Conservation (phyloP, 2,797 vertebrate species). For the Yasuhikotakia modesta region DNA sequence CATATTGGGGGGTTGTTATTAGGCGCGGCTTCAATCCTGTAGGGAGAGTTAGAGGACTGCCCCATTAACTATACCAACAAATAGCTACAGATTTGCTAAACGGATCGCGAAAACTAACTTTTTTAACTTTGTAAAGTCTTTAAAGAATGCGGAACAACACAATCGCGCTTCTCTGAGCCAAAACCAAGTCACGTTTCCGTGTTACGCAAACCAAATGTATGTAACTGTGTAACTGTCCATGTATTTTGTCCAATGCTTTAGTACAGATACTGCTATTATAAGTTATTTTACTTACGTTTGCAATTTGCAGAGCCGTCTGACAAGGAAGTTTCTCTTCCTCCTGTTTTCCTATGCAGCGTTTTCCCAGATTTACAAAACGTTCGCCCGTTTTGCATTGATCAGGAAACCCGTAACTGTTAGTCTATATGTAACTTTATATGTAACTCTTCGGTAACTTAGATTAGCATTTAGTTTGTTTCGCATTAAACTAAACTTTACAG, state of each 20-base stretch:
- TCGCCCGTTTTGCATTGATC: background rate
- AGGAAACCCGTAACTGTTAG: background rate
- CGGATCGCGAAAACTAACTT: background rate
- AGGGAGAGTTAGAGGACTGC: slow-evolving; percentile 29
- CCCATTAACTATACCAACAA: slow-evolving; percentile 29
- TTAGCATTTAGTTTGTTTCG: background rate
- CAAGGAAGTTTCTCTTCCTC: background rate
- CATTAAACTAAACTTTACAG: background rate
- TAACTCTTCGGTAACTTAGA: background rate
- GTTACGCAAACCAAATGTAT: background rate
- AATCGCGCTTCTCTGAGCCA: background rate
- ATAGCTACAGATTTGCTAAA: background rate
- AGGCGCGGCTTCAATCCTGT: slow-evolving; percentile 23
- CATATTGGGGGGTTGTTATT: slow-evolving; percentile 16
- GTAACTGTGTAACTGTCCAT: too few relatives aligned
- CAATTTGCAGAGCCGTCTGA: background rate
- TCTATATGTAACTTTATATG: background rate
- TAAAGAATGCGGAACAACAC: background rate
- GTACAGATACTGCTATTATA: background rate
- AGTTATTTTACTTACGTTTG: slow-evolving; percentile 42
- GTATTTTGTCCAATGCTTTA: background rate
- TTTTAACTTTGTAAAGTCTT: background rate
- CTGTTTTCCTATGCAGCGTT: background rate
- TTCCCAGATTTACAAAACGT: slow-evolving; percentile 10
- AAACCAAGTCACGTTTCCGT: background rate